Evolutionary conservation across 2,888 invertebrate species (phyloP).

Genomic region (Xanthia togata): DNA sequence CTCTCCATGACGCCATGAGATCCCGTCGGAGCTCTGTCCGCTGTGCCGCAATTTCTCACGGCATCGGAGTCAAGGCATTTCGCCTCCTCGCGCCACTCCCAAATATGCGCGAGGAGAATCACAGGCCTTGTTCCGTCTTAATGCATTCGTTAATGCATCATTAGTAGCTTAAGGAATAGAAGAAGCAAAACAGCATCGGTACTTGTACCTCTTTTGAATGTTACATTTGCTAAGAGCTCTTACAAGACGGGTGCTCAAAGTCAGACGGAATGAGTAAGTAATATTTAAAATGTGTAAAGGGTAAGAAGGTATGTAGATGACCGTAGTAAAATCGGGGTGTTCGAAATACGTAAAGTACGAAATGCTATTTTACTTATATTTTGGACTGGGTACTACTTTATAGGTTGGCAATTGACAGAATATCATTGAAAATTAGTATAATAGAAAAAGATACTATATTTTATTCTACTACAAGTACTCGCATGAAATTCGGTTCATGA

Average conservation of each 20-base stretch:
- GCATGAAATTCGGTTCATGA: background rate
- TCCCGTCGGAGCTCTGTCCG: no score
- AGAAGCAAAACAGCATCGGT: background rate
- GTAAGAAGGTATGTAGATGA: constrained; percentile 41
- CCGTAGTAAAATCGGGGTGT: constrained; percentile 35
- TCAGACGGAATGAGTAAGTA: constrained; percentile 58
- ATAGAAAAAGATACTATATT: background rate
- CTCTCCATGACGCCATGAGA: no score
- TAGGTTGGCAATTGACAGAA: background rate
- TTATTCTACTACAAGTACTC: background rate
- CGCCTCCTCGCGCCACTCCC: no score
- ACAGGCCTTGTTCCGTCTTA: no score
- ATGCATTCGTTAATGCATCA: background rate
- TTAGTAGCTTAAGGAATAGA: background rate
- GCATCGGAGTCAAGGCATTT: no score
- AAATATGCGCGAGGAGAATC: no score
- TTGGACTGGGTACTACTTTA: background rate
- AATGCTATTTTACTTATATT: constrained; percentile 29
- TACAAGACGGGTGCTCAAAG: constrained; percentile 38
- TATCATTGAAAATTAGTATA: background rate
- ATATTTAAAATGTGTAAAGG: constrained; percentile 47
- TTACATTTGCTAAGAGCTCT: constrained; percentile 31
- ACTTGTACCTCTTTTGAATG: constrained; percentile 40
- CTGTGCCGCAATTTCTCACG: no score
- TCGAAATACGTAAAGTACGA: constrained; percentile 25